Evolutionary conservation across 2,888 invertebrate species (phyloP).

Genomic region (Pristionchus japonicus): DNA sequence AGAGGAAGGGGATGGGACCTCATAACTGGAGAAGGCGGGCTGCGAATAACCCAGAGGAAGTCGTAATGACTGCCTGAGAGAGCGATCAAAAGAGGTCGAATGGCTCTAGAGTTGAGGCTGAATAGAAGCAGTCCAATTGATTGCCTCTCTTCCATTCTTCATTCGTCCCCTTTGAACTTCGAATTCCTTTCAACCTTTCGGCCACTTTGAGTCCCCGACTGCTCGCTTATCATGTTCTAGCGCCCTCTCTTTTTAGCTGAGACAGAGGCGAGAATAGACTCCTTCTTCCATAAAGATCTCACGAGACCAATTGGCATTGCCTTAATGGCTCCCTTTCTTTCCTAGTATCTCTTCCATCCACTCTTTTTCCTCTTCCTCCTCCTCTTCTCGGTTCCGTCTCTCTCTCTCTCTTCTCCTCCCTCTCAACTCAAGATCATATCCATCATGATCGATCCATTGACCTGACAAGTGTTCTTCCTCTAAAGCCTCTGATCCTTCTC

Average conservation of each 20-base stretch:
- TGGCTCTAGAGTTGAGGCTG: background rate
- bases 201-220: background rate
- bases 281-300: conserved; percentile 41
- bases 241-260: background rate
- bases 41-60: background rate
- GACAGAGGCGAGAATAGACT: conserved; percentile 18
- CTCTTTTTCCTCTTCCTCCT: background rate
- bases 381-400: background rate
- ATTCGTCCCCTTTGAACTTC: background rate
- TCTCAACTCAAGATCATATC: background rate
- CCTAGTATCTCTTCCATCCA: background rate
- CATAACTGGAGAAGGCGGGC: background rate
- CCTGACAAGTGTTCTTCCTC: conserved; percentile 23
- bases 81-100: conserved; percentile 26
- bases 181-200: background rate
- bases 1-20: background rate
- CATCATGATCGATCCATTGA: background rate
- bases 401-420: background rate
- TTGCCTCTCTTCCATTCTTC: background rate
- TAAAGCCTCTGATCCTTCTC: background rate
- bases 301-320: conserved; percentile 45
- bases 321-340: conserved; percentile 44
- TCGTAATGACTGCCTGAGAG: background rate
- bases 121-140: background rate
- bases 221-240: background rate